These are phyloP conservation scores for Aplysia californica DNA, from an alignment of 1,140 invertebrate genomes.

Conservation along the genomic window DNA sequence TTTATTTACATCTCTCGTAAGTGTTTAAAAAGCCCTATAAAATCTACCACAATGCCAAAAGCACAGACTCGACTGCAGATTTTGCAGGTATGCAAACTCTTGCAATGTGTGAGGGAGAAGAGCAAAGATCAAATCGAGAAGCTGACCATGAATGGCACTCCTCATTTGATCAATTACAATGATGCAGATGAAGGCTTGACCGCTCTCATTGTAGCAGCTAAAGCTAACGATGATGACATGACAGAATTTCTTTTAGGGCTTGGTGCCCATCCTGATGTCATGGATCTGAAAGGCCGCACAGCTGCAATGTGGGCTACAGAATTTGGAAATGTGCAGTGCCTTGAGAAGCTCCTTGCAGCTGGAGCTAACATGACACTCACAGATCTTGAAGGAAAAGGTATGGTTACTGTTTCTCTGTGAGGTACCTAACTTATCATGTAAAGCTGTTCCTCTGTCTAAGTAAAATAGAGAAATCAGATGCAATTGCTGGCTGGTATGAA, in stretches of 20 bases:
- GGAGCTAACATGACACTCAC: conserved; percentile 63
- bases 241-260: conserved; percentile 62
- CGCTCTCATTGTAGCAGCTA: conserved; percentile 61
- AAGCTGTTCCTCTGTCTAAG: background rate
- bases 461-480: background rate
- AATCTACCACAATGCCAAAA: conserved; percentile 55
- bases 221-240: conserved; percentile 65
- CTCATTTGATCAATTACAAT: conserved; percentile 68
- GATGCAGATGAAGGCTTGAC: conserved; percentile 63
- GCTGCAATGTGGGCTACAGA: conserved; percentile 67
- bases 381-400: conserved; percentile 68
- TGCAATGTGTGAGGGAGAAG: conserved; percentile 65
- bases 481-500: background rate
- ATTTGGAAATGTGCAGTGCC: conserved; percentile 65
- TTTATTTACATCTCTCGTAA: background rate
- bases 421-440: too few relatives aligned
- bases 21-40: too few relatives aligned
- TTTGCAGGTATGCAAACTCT: conserved; percentile 67
- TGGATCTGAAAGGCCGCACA: conserved; percentile 65
- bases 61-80: conserved; percentile 60
- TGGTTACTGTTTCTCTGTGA: too few relatives aligned
- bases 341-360: conserved; percentile 61
- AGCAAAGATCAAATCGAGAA: conserved; percentile 64
- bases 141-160: conserved; percentile 61
- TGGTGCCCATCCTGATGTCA: conserved; percentile 67